These are phyloP conservation scores for Leptopilina clavipes DNA, from an alignment of 1,140 invertebrate species.

Conservation along the genomic window DNA sequence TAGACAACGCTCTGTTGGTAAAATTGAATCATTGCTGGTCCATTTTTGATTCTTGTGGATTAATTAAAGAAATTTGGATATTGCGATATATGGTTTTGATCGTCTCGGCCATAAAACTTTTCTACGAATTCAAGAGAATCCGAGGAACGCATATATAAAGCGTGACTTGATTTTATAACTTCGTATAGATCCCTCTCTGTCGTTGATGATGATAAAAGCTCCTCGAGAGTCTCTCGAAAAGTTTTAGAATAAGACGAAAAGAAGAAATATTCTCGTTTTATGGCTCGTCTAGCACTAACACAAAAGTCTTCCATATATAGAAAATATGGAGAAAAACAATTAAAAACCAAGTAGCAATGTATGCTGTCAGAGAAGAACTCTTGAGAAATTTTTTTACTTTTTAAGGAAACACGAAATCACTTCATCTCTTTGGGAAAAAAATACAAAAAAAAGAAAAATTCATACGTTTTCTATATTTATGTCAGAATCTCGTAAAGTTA, in stretches of 20 bases:
- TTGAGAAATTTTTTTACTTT: conserved; percentile 20
- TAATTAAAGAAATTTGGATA: conserved; percentile 2
- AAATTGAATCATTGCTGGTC: not conserved
- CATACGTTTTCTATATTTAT: conserved; percentile 3
- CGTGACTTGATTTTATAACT: conserved; percentile 28
- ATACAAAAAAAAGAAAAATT: not conserved
- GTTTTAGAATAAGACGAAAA: conserved; percentile 13
- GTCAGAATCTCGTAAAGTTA: conserved; percentile 1
- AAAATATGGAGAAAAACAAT: not conserved
- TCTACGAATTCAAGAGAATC: conserved; percentile 21
- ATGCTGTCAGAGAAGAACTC: not conserved
- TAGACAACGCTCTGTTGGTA: too few species aligned
- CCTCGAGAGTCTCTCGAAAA: too few species aligned
- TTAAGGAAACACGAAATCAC: not conserved
- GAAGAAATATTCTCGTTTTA: conserved; percentile 15
- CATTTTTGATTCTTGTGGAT: not conserved
- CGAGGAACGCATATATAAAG: conserved; percentile 27
- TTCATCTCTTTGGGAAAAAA: not conserved
- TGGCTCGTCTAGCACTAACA: conserved; percentile 11
- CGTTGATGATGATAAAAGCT: too few species aligned
- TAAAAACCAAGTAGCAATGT: conserved; percentile 1
- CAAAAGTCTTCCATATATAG: not conserved
- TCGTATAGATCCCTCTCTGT: conserved; percentile 4
- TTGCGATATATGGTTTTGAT: not conserved
- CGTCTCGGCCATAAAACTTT: conserved; percentile 3